phyloP scores from a whole-genome alignment of 2,888 invertebrate species.

The Sinodicranocentrus sp. region DNA sequence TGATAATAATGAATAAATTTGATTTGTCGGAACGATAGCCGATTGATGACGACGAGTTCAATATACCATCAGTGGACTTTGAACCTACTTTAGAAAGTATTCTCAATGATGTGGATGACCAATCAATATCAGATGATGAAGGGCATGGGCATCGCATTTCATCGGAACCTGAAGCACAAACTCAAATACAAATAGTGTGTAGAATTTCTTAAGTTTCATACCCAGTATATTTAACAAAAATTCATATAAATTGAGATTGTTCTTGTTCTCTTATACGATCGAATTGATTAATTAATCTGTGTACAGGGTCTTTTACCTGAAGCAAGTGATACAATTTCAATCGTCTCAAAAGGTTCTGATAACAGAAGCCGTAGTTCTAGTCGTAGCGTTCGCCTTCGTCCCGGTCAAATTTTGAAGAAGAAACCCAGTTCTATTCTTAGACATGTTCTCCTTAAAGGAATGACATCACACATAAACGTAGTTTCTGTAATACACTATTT shows the following conservation, averaged over 20 bases:
- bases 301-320: slow-evolving; percentile 70
- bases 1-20: background rate
- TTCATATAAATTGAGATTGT: background rate
- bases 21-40: slow-evolving; percentile 83
- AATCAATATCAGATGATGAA: slow-evolving; percentile 77
- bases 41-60: slow-evolving; percentile 89
- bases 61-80: slow-evolving; percentile 87
- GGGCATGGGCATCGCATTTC: slow-evolving; percentile 56
- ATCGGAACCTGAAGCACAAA: slow-evolving; percentile 21
- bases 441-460: slow-evolving; percentile 90
- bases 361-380: slow-evolving; percentile 77
- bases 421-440: slow-evolving; percentile 84
- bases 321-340: slow-evolving; percentile 77
- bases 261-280: background rate
- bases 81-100: slow-evolving; percentile 90
- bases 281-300: background rate
- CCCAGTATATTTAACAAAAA: background rate
- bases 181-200: slow-evolving; percentile 53
- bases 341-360: slow-evolving; percentile 77
- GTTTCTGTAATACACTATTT: slow-evolving; percentile 83
- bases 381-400: slow-evolving; percentile 66
- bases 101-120: slow-evolving; percentile 83
- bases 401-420: slow-evolving; percentile 59
- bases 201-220: background rate
- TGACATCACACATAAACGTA: slow-evolving; percentile 92